Percentiles rank a stretch among this genome's conserved stretches.
Evolutionary conservation across 2,888 invertebrate species (phyloP).

Genomic region (Cylloceria caligata): DNA sequence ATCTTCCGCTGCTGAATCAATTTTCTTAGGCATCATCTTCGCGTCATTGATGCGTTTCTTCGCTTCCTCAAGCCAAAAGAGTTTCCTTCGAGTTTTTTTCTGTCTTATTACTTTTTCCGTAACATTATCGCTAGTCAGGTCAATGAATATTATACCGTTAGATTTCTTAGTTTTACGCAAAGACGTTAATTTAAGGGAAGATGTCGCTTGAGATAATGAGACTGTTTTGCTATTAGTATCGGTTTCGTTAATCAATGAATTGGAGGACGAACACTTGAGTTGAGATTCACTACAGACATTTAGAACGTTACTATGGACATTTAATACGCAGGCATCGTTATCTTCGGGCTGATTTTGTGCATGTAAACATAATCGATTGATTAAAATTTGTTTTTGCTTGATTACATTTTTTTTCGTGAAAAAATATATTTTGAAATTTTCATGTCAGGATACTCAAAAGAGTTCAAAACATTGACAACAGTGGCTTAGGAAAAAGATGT

Average conservation of each 20-base stretch:
- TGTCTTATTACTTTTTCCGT: constrained; percentile 76
- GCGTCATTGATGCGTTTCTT: constrained; percentile 69
- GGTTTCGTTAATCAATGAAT: constrained; percentile 41
- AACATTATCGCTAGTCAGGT: constrained; percentile 78
- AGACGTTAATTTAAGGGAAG: constrained; percentile 45
- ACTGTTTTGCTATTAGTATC: constrained; percentile 44
- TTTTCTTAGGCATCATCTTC: constrained; percentile 27
- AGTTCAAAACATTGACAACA: too few species aligned
- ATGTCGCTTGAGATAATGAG: constrained; percentile 35
- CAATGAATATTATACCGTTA: constrained; percentile 79
- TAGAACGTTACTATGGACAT: constrained; percentile 44
- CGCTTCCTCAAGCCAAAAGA: constrained; percentile 76
- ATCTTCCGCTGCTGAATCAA: constrained; percentile 51
- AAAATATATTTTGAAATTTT: too few species aligned
- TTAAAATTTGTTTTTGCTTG: constrained; percentile 51
- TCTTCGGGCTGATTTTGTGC: constrained; percentile 74
- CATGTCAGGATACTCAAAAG: too few species aligned
- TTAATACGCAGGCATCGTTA: constrained; percentile 65
- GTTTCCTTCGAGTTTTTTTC: constrained; percentile 70
- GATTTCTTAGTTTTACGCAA: constrained; percentile 72
- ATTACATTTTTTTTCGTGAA: too few species aligned
- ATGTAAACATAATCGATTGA: constrained; percentile 59
- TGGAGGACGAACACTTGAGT: constrained; percentile 31
- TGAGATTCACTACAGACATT: constrained; percentile 27
- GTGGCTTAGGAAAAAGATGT: too few species aligned